Evolutionary conservation across 1,140 invertebrate species (phyloP).

Genomic region (Wasmannia auropunctata): DNA sequence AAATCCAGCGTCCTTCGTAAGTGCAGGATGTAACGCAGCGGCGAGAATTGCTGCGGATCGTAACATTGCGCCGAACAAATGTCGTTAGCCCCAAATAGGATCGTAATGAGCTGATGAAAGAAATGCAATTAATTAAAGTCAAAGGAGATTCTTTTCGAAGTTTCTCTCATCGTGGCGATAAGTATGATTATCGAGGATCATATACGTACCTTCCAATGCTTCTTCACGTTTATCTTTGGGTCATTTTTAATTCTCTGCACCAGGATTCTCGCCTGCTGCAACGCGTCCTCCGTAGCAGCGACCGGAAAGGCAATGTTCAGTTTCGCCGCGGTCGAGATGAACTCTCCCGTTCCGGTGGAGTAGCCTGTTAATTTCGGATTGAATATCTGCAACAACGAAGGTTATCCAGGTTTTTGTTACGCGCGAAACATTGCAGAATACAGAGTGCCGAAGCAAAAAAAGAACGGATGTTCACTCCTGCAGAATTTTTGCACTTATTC

Average conservation of each 20-base stretch:
- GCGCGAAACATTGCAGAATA: background rate
- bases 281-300: conserved; percentile 90
- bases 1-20: conserved; percentile 89
- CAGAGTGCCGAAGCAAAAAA: too few species aligned
- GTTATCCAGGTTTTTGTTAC: background rate
- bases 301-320: conserved; percentile 91
- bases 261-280: conserved; percentile 88
- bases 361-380: conserved; percentile 89
- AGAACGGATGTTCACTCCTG: background rate
- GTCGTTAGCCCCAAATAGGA: conserved; percentile 95
- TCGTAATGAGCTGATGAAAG: conserved; percentile 88
- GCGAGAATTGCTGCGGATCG: conserved; percentile 87
- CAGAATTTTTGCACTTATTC: background rate
- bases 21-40: conserved; percentile 87
- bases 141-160: background rate
- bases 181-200: background rate
- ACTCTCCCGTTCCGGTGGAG: conserved; percentile 90
- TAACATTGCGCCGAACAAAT: conserved; percentile 92
- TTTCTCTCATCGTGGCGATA: background rate
- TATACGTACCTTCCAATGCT: conserved; percentile 92
- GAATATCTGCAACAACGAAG: conserved; percentile 83
- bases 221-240: conserved; percentile 87
- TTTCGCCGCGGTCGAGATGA: conserved; percentile 87
- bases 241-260: conserved; percentile 90
- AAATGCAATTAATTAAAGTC: background rate